phyloP scores from a whole-genome alignment of 2,797 vertebrate species.

The Dermochelys coriacea region DNA sequence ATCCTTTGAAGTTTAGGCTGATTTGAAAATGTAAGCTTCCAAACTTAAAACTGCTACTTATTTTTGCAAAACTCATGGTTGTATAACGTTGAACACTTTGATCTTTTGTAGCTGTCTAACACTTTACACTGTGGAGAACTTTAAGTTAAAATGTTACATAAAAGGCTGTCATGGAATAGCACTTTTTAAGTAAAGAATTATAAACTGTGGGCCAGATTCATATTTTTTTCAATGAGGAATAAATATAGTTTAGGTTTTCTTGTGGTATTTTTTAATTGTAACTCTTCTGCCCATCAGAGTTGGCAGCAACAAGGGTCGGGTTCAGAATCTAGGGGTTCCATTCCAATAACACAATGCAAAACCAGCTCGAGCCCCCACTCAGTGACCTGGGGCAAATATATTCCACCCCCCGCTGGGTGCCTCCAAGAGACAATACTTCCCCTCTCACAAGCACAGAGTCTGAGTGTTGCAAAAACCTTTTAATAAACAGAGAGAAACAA shows the following conservation, averaged over 20 bases:
- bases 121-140: not conserved
- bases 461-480: too few relatives aligned
- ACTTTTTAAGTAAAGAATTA: not conserved
- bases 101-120: constrained; percentile 65
- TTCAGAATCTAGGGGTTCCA: too few relatives aligned
- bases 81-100: constrained; percentile 57
- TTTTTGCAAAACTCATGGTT: constrained; percentile 51
- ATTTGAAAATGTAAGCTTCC: constrained; percentile 60
- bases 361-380: too few relatives aligned
- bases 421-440: too few relatives aligned
- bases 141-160: not conserved
- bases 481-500: too few relatives aligned
- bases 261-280: not conserved
- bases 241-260: not conserved
- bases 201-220: not conserved
- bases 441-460: too few relatives aligned
- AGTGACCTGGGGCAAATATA: too few relatives aligned
- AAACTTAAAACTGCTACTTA: constrained; percentile 56
- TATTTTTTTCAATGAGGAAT: not conserved
- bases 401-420: too few relatives aligned
- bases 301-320: too few relatives aligned
- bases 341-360: too few relatives aligned
- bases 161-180: not conserved
- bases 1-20: constrained; percentile 67
- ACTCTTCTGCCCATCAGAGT: too few relatives aligned